Conservation (phyloP, 2,888 invertebrate species). For the Lasioglossum marginatum region DNA sequence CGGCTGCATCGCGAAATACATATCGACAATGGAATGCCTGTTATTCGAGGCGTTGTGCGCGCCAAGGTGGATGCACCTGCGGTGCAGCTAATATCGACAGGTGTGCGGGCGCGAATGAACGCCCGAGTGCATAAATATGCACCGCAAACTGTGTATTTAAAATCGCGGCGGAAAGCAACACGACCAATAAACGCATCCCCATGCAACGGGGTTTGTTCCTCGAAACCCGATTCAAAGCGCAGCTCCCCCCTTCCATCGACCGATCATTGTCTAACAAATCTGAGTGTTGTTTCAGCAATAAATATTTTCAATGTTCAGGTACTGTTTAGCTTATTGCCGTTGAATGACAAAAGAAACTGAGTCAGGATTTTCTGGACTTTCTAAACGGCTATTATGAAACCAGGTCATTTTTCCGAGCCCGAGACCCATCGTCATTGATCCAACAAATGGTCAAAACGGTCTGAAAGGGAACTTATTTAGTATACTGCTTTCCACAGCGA, state of each 20-base stretch:
- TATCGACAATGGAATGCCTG: conserved; percentile 46
- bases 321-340: background rate
- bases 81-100: conserved; percentile 56
- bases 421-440: background rate
- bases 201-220: background rate
- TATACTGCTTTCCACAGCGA: background rate
- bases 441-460: background rate
- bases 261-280: background rate
- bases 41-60: conserved; percentile 49
- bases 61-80: conserved; percentile 63
- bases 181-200: background rate
- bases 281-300: background rate
- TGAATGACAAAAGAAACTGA: background rate
- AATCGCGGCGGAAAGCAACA: conserved; percentile 14
- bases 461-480: background rate
- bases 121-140: conserved; percentile 37
- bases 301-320: background rate
- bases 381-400: background rate
- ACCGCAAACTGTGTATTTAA: conserved; percentile 49
- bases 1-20: conserved; percentile 23
- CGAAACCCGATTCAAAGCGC: background rate
- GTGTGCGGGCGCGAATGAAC: conserved; percentile 44
- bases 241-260: background rate
- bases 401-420: background rate
- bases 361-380: background rate